Evolutionary conservation across 35 echinoderm and acorn worm genomes (phyloP).

Genomic region (Ptychodera flava): DNA sequence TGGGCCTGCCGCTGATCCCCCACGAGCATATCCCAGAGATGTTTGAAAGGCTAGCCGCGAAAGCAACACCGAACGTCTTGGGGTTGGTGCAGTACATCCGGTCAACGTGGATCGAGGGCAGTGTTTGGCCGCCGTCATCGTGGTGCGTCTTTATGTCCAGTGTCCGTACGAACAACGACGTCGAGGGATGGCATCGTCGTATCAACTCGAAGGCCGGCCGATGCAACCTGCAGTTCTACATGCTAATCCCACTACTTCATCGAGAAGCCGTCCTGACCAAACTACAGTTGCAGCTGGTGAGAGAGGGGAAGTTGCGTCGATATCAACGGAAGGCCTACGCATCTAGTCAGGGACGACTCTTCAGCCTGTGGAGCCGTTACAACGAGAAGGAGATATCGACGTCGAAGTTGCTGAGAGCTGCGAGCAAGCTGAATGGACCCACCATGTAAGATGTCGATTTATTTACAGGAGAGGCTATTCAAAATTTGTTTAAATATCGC

Average conservation of each 20-base stretch:
- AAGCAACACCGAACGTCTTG: slow-evolving; percentile 3
- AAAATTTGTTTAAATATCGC: no score
- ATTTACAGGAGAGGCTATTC: no score
- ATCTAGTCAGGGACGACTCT: background rate
- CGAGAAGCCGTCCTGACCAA: slow-evolving; percentile 3
- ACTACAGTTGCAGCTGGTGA: slow-evolving; percentile 16
- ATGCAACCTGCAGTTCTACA: slow-evolving; percentile 9
- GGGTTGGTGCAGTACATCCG: background rate
- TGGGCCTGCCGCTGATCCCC: background rate
- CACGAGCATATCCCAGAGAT: background rate
- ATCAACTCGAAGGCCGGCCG: slow-evolving; percentile 7
- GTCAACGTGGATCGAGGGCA: slow-evolving; percentile 11
- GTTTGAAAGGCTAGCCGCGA: slow-evolving; percentile 2
- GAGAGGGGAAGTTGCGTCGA: slow-evolving; percentile 6
- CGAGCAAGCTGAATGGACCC: no score
- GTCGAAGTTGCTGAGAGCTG: background rate
- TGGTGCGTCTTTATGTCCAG: slow-evolving; percentile 22
- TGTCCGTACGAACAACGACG: slow-evolving; percentile 31
- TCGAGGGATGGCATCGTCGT: slow-evolving; percentile 27
- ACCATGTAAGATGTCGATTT: no score
- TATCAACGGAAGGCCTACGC: slow-evolving; percentile 29
- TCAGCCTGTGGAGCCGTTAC: background rate
- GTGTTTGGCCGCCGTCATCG: slow-evolving; percentile 9
- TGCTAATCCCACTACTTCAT: slow-evolving; percentile 13
- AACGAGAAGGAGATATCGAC: background rate